Evolutionary conservation across 2,888 invertebrate genomes (phyloP).

Genomic region (Pyralis farinalis): DNA sequence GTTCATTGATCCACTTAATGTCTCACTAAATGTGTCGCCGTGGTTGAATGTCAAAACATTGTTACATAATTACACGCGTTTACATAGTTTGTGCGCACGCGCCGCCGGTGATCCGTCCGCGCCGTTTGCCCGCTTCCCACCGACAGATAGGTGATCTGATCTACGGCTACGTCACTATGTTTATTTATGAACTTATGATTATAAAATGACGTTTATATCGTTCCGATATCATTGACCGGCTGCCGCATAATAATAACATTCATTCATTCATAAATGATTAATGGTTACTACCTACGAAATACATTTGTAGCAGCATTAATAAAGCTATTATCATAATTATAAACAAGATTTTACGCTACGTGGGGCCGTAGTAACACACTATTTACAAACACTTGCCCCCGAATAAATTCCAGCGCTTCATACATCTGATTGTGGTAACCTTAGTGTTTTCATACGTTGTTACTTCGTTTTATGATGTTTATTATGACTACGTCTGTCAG

Average conservation of each 20-base stretch:
- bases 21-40: slow-evolving; percentile 76
- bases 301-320: slow-evolving; percentile 72
- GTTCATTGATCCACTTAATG: slow-evolving; percentile 80
- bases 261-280: slow-evolving; percentile 75
- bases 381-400: slow-evolving; percentile 50
- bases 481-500: too few relatives aligned
- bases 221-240: slow-evolving; percentile 74
- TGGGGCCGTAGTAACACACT: slow-evolving; percentile 62
- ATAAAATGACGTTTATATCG: slow-evolving; percentile 76
- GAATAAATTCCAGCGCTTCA: slow-evolving; percentile 25
- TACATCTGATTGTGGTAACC: too few relatives aligned
- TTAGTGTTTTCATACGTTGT: too few relatives aligned
- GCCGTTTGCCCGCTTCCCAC: slow-evolving; percentile 36
- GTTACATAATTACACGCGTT: slow-evolving; percentile 69
- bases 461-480: too few relatives aligned
- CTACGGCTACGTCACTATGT: slow-evolving; percentile 62
- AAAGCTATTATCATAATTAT: slow-evolving; percentile 75
- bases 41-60: slow-evolving; percentile 76
- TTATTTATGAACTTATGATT: slow-evolving; percentile 79
- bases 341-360: slow-evolving; percentile 74
- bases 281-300: slow-evolving; percentile 73
- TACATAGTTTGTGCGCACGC: slow-evolving; percentile 52
- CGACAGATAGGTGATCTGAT: slow-evolving; percentile 32
- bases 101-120: slow-evolving; percentile 31
- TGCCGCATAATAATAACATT: slow-evolving; percentile 69